Evolutionary conservation across 1,140 invertebrate genomes (phyloP).

Genomic region (Drosophila triauraria): DNA sequence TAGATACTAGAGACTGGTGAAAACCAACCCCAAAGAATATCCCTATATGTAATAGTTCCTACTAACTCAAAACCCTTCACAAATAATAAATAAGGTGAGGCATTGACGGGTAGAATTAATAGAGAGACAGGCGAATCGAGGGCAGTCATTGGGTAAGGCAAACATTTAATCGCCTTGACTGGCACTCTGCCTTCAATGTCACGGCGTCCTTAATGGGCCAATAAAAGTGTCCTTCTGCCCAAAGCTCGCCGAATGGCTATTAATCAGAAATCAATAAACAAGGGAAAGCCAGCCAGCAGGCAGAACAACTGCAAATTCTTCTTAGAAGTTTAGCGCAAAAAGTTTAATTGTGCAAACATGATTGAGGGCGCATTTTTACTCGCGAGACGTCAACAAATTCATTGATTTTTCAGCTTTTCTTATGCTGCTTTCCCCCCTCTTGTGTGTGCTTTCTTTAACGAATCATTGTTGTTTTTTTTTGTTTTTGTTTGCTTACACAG

Average conservation of each 20-base stretch:
- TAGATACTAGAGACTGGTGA: slow-evolving; percentile 1
- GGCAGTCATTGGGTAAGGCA: slow-evolving; percentile 20
- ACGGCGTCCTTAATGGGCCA: slow-evolving; percentile 52
- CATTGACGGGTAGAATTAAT: background rate
- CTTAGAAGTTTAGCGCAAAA: slow-evolving; percentile 19
- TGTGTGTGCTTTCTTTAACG: slow-evolving; percentile 27
- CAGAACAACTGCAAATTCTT: slow-evolving; percentile 18
- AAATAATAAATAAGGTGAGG: slow-evolving; percentile 4
- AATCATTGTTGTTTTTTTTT: slow-evolving; percentile 38
- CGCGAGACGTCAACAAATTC: slow-evolving; percentile 12
- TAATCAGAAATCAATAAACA: slow-evolving; percentile 58
- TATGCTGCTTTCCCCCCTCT: slow-evolving; percentile 19
- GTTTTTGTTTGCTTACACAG: slow-evolving; percentile 14
- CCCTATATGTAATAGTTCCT: background rate
- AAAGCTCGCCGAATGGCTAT: slow-evolving; percentile 18
- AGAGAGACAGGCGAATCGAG: background rate
- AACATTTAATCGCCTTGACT: slow-evolving; percentile 53
- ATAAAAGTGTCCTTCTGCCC: slow-evolving; percentile 43
- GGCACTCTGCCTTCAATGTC: slow-evolving; percentile 52
- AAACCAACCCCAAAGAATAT: slow-evolving; percentile 5
- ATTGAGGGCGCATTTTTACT: slow-evolving; percentile 34
- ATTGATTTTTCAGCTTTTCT: slow-evolving; percentile 48
- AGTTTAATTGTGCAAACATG: slow-evolving; percentile 53
- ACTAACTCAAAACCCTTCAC: slow-evolving; percentile 1
- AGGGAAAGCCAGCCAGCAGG: slow-evolving; percentile 1